Conservation (phyloP, 2,797 vertebrate genomes). For the Heteromormyrus szaboi region DNA sequence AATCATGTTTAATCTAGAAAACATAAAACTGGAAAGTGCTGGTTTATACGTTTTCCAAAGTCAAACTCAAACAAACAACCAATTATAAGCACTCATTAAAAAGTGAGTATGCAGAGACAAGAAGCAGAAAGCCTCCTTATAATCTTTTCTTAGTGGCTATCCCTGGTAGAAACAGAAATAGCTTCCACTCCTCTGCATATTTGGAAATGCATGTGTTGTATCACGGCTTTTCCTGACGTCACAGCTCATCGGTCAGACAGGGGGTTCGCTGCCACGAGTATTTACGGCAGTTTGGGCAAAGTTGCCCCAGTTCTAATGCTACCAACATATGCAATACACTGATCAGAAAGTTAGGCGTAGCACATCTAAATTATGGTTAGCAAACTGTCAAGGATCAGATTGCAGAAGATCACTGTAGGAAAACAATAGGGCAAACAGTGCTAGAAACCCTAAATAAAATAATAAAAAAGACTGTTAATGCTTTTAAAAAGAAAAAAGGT, state of each 20-base stretch:
- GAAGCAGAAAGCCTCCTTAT: not conserved
- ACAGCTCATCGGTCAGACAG: not conserved
- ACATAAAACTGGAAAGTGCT: not conserved
- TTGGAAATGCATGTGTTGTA: slow-evolving; percentile 19
- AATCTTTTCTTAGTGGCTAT: slow-evolving; percentile 38
- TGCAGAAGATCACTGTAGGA: too few species aligned
- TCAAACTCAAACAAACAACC: not conserved
- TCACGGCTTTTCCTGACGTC: not conserved
- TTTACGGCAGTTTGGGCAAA: slow-evolving; percentile 21
- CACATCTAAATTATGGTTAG: not conserved
- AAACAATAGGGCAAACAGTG: not conserved
- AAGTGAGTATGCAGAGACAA: not conserved
- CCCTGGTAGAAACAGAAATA: slow-evolving; percentile 45
- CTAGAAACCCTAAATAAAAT: not conserved
- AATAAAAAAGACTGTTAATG: not conserved
- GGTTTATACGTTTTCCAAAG: not conserved
- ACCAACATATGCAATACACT: not conserved
- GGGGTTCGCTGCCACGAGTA: not conserved
- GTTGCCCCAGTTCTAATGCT: slow-evolving; percentile 26
- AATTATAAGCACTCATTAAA: not conserved
- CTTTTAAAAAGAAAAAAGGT: not conserved
- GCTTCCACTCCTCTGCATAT: slow-evolving; percentile 34
- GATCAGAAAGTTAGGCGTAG: not conserved
- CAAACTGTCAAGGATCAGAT: not conserved
- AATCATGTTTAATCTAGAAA: not conserved